Percentiles rank a stretch among this genome's conserved stretches.
Conservation (phyloP, 1,140 invertebrate species). For the Frieseomelitta varia region DNA sequence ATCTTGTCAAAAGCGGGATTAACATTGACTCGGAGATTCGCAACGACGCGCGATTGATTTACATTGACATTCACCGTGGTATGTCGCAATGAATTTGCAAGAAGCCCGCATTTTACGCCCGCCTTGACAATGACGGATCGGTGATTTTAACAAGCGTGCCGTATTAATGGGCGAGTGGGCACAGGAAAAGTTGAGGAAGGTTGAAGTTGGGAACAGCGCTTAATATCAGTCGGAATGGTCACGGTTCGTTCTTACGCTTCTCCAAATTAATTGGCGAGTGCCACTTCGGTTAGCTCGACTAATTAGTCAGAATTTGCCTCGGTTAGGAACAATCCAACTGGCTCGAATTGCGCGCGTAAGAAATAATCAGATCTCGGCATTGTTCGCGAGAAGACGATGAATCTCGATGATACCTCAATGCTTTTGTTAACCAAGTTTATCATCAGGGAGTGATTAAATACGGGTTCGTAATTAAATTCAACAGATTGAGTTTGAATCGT, state of each 20-base stretch:
- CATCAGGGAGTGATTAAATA: background rate
- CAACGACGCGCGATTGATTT: background rate
- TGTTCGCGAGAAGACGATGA: background rate
- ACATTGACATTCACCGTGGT: background rate
- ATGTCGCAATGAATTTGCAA: background rate
- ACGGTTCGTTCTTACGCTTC: background rate
- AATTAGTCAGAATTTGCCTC: conserved; percentile 10
- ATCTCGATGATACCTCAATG: background rate
- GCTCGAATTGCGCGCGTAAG: background rate
- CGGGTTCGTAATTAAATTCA: background rate
- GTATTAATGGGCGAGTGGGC: background rate
- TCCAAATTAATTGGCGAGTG: background rate
- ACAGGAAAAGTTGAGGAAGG: background rate
- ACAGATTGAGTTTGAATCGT: too few species aligned
- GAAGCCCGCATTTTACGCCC: too few species aligned
- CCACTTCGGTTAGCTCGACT: background rate
- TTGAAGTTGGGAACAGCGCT: background rate
- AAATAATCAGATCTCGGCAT: background rate
- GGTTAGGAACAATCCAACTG: background rate
- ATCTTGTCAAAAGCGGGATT: background rate
- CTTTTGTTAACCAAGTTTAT: background rate
- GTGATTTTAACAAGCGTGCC: background rate
- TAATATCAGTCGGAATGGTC: conserved; percentile 7
- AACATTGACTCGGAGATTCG: background rate
- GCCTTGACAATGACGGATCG: background rate